Conservation (phyloP, 2,888 invertebrate genomes). For the Chironomus riparius region DNA sequence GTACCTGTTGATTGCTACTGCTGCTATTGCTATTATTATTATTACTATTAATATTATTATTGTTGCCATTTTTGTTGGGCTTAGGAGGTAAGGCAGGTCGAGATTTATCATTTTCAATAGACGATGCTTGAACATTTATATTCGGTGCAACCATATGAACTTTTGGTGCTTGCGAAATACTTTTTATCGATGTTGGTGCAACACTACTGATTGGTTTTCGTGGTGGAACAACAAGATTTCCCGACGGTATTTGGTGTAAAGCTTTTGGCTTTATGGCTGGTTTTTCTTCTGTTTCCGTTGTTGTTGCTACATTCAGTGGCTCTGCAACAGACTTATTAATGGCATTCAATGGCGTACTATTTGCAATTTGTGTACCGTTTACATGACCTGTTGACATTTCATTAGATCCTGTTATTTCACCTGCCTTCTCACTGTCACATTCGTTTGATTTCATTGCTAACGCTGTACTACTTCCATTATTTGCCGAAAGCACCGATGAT, state of each 20-base stretch:
- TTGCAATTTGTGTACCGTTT: slow-evolving; percentile 16
- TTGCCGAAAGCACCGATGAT: slow-evolving; percentile 18
- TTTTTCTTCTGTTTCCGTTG: slow-evolving; percentile 29
- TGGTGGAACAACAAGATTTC: slow-evolving; percentile 41
- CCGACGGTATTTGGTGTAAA: slow-evolving; percentile 34
- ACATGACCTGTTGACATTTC: no score
- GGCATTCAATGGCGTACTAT: slow-evolving; percentile 45
- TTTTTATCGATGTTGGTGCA: slow-evolving; percentile 63
- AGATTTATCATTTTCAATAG: slow-evolving; percentile 46
- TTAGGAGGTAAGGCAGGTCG: slow-evolving; percentile 79
- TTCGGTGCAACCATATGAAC: slow-evolving; percentile 44
- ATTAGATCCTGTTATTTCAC: slow-evolving; percentile 28
- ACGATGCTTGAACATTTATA: slow-evolving; percentile 37
- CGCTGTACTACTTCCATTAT: not conserved
- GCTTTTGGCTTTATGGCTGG: slow-evolving; percentile 41
- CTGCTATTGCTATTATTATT: slow-evolving; percentile 19
- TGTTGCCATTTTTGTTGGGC: slow-evolving; percentile 44
- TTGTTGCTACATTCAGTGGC: slow-evolving; percentile 31
- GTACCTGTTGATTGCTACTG: slow-evolving; percentile 33
- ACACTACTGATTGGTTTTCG: slow-evolving; percentile 83
- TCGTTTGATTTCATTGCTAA: slow-evolving; percentile 30
- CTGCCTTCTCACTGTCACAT: slow-evolving; percentile 33
- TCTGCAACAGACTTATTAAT: slow-evolving; percentile 41
- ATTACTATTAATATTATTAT: slow-evolving; percentile 37
- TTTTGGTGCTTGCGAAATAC: slow-evolving; percentile 42